These are phyloP conservation scores for Heteromyza rotundicornis DNA, from an alignment of 2,888 invertebrate genomes.

Conservation along the genomic window DNA sequence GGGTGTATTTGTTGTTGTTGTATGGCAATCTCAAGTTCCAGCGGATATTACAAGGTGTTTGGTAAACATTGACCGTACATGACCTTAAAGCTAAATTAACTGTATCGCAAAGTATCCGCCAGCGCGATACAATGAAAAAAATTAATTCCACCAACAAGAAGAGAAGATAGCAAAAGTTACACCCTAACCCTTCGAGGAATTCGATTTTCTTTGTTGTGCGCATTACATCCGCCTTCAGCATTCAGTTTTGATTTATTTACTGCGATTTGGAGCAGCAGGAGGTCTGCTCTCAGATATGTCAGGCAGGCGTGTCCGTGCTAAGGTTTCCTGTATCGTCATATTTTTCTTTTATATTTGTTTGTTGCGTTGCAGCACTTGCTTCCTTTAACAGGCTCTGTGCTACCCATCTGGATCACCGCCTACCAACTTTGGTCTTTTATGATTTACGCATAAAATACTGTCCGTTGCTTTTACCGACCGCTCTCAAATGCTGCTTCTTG, in stretches of 20 bases:
- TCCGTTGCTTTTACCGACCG: neutral
- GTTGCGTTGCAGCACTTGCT: neutral
- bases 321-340: slow-evolving; percentile 4
- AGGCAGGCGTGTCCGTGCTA: slow-evolving; percentile 18
- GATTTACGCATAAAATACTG: slow-evolving; percentile 41
- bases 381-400: slow-evolving; percentile 1
- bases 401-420: neutral
- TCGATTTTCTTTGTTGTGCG: slow-evolving; percentile 7
- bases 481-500: neutral
- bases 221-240: slow-evolving; percentile 19
- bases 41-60: slow-evolving; percentile 58
- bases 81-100: slow-evolving; percentile 51
- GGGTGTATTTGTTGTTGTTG: slow-evolving; percentile 10
- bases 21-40: slow-evolving; percentile 20
- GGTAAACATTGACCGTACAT: slow-evolving; percentile 59
- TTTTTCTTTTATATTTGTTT: neutral
- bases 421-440: slow-evolving; percentile 35
- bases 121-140: neutral
- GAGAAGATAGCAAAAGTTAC: slow-evolving; percentile 7
- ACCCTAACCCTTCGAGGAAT: neutral
- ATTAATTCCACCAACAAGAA: too few species aligned
- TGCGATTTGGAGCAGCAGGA: too few species aligned
- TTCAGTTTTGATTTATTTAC: slow-evolving; percentile 30
- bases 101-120: slow-evolving; percentile 5
- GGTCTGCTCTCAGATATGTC: neutral